Evolutionary conservation across 2,797 vertebrate species (phyloP), one percentile per base, ranked within the genome.

Genomic region (Artibeus lituratus): DNA sequence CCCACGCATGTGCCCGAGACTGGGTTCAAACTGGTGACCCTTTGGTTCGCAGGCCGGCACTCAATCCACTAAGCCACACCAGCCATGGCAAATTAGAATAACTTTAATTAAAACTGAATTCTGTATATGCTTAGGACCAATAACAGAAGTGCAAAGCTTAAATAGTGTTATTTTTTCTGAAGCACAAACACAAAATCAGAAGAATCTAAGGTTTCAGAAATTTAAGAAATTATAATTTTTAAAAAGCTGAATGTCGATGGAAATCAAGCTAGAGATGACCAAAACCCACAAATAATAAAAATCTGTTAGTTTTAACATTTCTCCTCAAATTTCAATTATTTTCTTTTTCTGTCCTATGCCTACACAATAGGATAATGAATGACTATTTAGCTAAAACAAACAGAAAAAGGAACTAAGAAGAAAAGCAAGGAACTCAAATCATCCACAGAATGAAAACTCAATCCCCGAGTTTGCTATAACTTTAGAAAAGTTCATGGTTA

Each of bases 401-500:
- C 10, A 37, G 76, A 35, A 62, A 16, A 49, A 81, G 29, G 49
- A 89, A 87, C 44, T 89, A 83, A 77, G 35, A 82, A 87, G 49
- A 73, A 42, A 89, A 94, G 44, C n/a, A 83, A 88, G 32, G 44
- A 93, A 70, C 18, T 65, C 32, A 87, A 35, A 26, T 80, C 42
- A 91, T 19, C 49, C 37, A 92, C 3, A 83, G 39, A 82, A 85
- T 70, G 47, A 14, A 67, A 94, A 67, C 90, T 88, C 42, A 70
- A 87, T 62, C 29, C 72, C 67, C 57, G 29, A 95, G 67, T 82
- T 90, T 88, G 72, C 49, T 87, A 22, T 77, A 15, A 82, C 85
- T 94, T 95, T 81, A 95, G 91, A 82, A 84, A 90, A 93, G 76
- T 57, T 96, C 70, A 69, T 37, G 16, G 47, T 90, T 88, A 73